Conservation (phyloP, 1,140 invertebrate genomes). For the Apis florea region DNA sequence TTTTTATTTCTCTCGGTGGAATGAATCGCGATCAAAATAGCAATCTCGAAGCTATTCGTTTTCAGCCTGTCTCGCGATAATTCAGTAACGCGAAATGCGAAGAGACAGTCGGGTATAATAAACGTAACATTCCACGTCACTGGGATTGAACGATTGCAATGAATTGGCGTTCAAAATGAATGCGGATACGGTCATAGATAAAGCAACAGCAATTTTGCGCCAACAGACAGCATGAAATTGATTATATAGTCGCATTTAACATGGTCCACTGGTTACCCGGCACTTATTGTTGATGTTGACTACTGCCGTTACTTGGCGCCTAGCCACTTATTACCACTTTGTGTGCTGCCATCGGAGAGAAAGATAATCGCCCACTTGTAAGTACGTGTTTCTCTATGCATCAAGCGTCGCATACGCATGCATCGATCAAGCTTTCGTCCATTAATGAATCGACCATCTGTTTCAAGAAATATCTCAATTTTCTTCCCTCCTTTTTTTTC, state of each 20-base stretch:
- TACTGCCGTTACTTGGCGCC: constrained; percentile 37
- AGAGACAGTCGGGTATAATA: no score
- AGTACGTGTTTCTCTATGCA: not conserved
- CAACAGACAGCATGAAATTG: constrained; percentile 28
- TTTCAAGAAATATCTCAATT: not conserved
- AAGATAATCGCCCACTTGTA: constrained; percentile 32
- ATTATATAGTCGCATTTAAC: constrained; percentile 10
- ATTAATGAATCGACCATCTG: constrained; percentile 14
- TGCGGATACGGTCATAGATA: not conserved
- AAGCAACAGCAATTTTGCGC: not conserved
- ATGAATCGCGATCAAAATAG: no score
- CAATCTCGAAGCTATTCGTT: no score
- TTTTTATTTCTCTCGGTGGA: no score
- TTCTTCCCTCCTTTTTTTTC: not conserved
- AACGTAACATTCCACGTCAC: not conserved
- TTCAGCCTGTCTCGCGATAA: not conserved
- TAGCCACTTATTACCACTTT: constrained; percentile 35
- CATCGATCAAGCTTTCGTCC: constrained; percentile 18
- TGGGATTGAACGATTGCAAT: not conserved
- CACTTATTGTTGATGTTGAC: constrained; percentile 35
- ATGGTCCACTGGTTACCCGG: not conserved
- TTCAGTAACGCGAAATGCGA: not conserved
- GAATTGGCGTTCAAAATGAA: not conserved
- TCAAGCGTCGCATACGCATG: not conserved
- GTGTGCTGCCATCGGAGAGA: constrained; percentile 7